phyloP scores from a whole-genome alignment of 2,797 vertebrate species.

The Enteromius afrohamiltoni region DNA sequence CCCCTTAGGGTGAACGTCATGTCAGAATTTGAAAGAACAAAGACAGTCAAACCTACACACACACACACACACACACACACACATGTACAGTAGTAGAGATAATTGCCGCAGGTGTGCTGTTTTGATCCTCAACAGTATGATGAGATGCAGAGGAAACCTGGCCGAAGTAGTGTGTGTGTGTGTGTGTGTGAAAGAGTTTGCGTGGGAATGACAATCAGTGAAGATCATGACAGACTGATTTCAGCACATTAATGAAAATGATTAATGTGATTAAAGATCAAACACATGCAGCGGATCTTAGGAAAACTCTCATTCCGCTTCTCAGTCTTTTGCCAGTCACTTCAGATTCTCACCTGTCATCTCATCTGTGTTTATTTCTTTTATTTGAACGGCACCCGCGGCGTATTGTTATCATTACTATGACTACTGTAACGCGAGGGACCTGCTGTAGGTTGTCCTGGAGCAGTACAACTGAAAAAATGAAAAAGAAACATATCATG shows the following conservation, averaged over 20 bases:
- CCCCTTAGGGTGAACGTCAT: conserved; percentile 58
- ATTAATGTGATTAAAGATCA: conserved; percentile 57
- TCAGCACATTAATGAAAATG: conserved; percentile 56
- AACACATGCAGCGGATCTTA: conserved; percentile 38
- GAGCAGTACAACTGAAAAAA: conserved; percentile 21
- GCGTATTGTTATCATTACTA: conserved; percentile 36
- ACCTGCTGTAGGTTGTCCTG: conserved; percentile 38
- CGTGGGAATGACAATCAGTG: conserved; percentile 26
- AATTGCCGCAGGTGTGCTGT: conserved; percentile 57
- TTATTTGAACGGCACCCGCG: conserved; percentile 34
- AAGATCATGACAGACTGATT: conserved; percentile 56
- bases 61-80: conserved; percentile 50
- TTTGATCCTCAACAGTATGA: conserved; percentile 56
- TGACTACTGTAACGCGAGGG: conserved; percentile 45
- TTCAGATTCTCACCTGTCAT: conserved; percentile 37
- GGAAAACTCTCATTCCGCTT: conserved; percentile 24
- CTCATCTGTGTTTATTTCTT: conserved; percentile 47
- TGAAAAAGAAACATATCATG: neutral
- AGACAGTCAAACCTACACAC: conserved; percentile 54
- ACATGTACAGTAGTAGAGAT: conserved; percentile 54
- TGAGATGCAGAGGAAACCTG: conserved; percentile 52
- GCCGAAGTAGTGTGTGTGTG: conserved; percentile 25
- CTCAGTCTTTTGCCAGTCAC: conserved; percentile 17
- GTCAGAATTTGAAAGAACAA: conserved; percentile 68
- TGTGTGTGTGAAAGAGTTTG: conserved; percentile 39